Evolutionary conservation across 2,888 invertebrate species (phyloP).

Genomic region (Zelleria hepariella): DNA sequence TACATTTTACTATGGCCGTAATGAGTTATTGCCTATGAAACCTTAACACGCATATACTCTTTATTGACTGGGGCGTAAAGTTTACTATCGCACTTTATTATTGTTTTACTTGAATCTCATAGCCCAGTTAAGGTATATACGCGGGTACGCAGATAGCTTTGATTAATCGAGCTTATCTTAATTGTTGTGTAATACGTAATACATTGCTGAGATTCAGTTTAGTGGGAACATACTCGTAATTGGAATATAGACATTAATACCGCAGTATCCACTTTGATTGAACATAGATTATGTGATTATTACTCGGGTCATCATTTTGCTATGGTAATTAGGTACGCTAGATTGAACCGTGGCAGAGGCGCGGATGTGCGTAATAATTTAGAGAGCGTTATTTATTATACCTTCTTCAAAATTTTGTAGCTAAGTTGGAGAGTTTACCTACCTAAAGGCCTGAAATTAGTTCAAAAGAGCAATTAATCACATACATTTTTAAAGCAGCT

Average conservation of each 20-base stretch:
- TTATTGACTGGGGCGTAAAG: constrained; percentile 34
- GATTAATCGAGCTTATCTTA: constrained; percentile 31
- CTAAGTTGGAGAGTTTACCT: neutral
- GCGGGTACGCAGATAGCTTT: constrained; percentile 16
- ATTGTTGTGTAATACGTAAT: constrained; percentile 20
- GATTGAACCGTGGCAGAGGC: neutral
- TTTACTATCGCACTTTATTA: constrained; percentile 19
- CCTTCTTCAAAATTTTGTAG: neutral
- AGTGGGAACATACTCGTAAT: constrained; percentile 5
- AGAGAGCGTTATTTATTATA: neutral
- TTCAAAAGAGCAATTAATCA: neutral
- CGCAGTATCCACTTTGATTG: neutral
- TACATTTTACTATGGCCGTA: constrained; percentile 56
- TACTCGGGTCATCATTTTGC: neutral
- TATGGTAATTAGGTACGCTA: neutral
- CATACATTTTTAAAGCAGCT: neutral
- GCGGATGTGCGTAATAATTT: neutral
- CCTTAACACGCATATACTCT: constrained; percentile 50
- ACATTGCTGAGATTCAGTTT: constrained; percentile 12
- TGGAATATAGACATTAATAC: constrained; percentile 2
- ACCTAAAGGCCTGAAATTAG: neutral
- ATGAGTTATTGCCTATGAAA: constrained; percentile 61
- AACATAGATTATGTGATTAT: neutral
- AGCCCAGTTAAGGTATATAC: neutral
- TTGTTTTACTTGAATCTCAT: neutral